phyloP scores from a whole-genome alignment of 2,113 vertebrate species.

The Ctenomys sociabilis region DNA sequence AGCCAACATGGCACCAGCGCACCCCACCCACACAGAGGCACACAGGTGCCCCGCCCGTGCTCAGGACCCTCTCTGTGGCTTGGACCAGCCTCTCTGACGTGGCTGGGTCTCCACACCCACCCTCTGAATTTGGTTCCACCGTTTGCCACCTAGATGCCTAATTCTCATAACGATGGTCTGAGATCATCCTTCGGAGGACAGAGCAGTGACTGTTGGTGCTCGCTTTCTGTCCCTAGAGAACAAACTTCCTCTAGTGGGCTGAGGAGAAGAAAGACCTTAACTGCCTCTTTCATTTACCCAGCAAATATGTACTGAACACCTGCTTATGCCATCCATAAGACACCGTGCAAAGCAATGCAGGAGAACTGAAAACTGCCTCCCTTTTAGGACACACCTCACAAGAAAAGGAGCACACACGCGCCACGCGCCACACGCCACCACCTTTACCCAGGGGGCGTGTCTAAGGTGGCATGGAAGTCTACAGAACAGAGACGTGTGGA shows the following conservation, averaged over 20 bases:
- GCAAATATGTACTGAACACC: neutral
- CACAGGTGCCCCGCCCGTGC: neutral
- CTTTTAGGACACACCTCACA: neutral
- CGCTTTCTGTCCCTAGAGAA: neutral
- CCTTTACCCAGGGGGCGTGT: neutral
- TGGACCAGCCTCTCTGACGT: neutral
- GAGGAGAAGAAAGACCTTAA: neutral
- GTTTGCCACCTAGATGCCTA: neutral
- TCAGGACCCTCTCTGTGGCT: neutral
- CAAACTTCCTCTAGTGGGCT: neutral
- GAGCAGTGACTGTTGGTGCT: neutral
- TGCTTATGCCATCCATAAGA: neutral
- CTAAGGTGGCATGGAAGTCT: neutral
- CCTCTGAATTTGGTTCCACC: neutral
- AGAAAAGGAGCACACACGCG: neutral
- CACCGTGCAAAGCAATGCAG: neutral
- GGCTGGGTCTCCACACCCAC: neutral
- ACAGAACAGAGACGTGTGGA: neutral
- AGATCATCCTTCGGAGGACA: neutral
- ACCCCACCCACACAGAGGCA: neutral
- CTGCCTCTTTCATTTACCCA: neutral
- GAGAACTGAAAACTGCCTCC: neutral
- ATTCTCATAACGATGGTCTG: neutral
- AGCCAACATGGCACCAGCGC: no score
- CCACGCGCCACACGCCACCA: no score